Conservation (phyloP, 64 coral and sea anemone species). For the Cladopsammia gracilis region DNA sequence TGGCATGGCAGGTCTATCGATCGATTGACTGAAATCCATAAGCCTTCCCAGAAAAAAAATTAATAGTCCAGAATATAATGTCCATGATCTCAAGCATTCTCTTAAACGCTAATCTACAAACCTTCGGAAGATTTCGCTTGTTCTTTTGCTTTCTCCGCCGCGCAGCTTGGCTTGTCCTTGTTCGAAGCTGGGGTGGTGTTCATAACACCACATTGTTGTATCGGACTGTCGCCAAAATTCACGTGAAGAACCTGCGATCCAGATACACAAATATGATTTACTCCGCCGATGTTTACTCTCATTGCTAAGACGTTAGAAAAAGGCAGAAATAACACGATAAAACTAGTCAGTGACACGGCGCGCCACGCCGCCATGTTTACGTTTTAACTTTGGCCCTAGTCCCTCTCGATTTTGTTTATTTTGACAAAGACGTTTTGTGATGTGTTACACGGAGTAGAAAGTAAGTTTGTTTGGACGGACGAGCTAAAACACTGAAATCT, state of each 20-base stretch:
- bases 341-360: not conserved
- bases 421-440: not conserved
- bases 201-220: not conserved
- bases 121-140: not conserved
- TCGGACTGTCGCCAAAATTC: constrained; percentile 9
- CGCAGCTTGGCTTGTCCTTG: not conserved
- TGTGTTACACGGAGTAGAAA: not conserved
- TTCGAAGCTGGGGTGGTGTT: constrained; percentile 6
- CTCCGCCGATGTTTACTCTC: not conserved
- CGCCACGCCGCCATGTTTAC: constrained; percentile 53
- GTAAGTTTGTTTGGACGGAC: not conserved
- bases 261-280: not conserved
- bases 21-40: too few relatives aligned
- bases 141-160: not conserved
- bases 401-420: not conserved
- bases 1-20: too few relatives aligned
- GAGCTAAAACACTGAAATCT: not conserved
- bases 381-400: not conserved
- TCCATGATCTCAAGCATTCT: not conserved
- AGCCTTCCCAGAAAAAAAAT: too few relatives aligned
- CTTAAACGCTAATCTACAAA: not conserved
- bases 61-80: not conserved
- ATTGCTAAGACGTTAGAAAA: not conserved
- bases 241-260: constrained; percentile 41
- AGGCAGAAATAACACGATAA: not conserved